Evolutionary conservation across 2,113 vertebrate species (phyloP).

Genomic region (Mustela lutreola): DNA sequence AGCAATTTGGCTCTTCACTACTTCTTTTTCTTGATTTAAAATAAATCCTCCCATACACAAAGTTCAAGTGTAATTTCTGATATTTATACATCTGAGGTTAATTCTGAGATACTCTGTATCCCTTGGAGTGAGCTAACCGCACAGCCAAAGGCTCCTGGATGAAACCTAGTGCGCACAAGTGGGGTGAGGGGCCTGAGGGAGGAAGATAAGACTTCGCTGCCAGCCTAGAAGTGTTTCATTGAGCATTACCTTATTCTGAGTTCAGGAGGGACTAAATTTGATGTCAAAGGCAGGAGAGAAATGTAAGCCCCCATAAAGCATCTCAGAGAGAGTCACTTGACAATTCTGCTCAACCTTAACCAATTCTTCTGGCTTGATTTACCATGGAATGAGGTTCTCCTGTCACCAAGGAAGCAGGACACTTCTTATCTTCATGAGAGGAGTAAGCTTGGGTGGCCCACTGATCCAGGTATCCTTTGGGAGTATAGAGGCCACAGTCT

Average conservation of each 20-base stretch:
- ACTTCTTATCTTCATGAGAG: conserved; percentile 91
- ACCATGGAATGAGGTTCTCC: conserved; percentile 94
- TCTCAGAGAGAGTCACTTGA: background rate
- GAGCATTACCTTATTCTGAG: background rate
- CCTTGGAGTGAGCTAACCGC: background rate
- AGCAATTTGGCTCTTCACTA: background rate
- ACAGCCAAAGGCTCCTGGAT: background rate
- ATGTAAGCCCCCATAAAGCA: background rate
- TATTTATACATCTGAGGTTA: background rate
- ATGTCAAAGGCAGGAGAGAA: background rate
- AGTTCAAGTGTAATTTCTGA: background rate
- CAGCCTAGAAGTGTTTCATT: background rate
- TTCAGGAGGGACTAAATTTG: background rate
- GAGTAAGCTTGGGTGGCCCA: conserved; percentile 92
- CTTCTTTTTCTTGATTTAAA: background rate
- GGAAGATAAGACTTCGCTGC: background rate
- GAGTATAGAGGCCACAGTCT: conserved; percentile 94
- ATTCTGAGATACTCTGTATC: background rate
- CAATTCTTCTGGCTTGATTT: conserved; percentile 41
- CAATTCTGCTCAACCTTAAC: background rate
- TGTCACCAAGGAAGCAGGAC: conserved; percentile 90
- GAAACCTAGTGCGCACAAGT: background rate
- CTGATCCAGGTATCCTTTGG: conserved; percentile 92
- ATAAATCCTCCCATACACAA: background rate
- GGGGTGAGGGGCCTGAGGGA: background rate